Base-by-base conservation (phyloP, 2,888 invertebrate species). In the Plebejus melissa region DNA sequence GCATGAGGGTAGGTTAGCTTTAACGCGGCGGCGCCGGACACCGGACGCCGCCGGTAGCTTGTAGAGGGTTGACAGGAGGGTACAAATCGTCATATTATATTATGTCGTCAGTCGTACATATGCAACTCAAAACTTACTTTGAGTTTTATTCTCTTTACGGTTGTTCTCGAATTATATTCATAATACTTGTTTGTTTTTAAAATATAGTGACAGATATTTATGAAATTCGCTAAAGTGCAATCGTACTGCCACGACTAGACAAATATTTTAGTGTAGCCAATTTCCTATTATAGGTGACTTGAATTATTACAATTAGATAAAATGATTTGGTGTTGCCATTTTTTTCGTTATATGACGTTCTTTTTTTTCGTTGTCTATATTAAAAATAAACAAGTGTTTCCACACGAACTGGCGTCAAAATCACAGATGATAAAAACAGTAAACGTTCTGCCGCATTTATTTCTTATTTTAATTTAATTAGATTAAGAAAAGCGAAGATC, bases 401-500 rank as follows among this genome's bases (percentile, higher is more conserved):
- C 80, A 76, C n/a, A 54, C 16, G 75, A 71, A 79, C 76, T 79
- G 82, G 84, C 82, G 78, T 84, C 84, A 82, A 85, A 86, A 85
- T 86, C 86, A 84, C 86, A 86, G 86, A 84, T 85, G 83, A 80
- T 80, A 79, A 79, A 80, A 81, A 83, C 80, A 77, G 79, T 77
- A 78, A 77, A 78, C 74, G 79, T 79, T 80, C 80, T 80, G 82
- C 83, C 83, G 87, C 87, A 87, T 86, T 87, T 86, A 86, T 84
- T 85, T 84, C 79, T 80, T 79, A 81, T 81, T 83, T 79, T 81
- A 77, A 80, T 78, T 81, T 80, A 78, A 78, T 77, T 81, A 78
- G 76, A 76, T 76, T 79, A 77, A 78, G 75, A 80, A 79, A 79
- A 78, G 86, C 86, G 87, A 86, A 82, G 84, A 87, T 81, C 88